phyloP scores from a whole-genome alignment of 2,113 vertebrate species.

The Aptenodytes patagonicus region DNA sequence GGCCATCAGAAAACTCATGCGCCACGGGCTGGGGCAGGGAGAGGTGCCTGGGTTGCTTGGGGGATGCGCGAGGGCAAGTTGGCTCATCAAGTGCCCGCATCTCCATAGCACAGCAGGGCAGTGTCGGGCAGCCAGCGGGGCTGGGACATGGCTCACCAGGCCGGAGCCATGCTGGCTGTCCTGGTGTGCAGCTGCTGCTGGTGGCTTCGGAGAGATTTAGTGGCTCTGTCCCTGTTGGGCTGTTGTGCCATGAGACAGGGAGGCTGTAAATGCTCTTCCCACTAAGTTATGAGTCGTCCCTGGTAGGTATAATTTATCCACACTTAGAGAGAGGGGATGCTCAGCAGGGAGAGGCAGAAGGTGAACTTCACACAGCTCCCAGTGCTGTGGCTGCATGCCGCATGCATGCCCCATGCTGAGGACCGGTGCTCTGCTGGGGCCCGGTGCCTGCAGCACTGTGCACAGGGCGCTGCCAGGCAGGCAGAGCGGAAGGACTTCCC shows the following conservation, averaged over 20 bases:
- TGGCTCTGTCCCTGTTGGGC: neutral
- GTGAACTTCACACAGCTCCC: neutral
- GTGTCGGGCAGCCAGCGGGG: neutral
- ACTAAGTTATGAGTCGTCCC: neutral
- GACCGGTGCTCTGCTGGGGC: rapidly evolving
- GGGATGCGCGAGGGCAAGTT: neutral
- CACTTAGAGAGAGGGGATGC: neutral
- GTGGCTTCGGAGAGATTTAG: neutral
- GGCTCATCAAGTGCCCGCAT: neutral
- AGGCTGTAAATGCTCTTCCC: neutral
- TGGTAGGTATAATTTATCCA: neutral
- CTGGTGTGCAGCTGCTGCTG: neutral
- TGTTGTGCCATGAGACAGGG: neutral
- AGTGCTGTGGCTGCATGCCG: rapidly evolving
- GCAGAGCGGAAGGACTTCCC: neutral
- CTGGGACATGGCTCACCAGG: rapidly evolving
- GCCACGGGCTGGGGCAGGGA: neutral
- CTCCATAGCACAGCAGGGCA: rapidly evolving
- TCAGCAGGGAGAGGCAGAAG: neutral
- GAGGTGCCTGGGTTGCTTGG: neutral
- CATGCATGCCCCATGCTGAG: rapidly evolving
- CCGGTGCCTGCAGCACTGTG: rapidly evolving
- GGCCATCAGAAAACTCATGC: neutral
- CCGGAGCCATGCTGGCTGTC: neutral
- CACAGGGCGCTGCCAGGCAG: neutral